Base-by-base conservation (phyloP, 1,140 invertebrate genomes). In the Eubasilissa regina region DNA sequence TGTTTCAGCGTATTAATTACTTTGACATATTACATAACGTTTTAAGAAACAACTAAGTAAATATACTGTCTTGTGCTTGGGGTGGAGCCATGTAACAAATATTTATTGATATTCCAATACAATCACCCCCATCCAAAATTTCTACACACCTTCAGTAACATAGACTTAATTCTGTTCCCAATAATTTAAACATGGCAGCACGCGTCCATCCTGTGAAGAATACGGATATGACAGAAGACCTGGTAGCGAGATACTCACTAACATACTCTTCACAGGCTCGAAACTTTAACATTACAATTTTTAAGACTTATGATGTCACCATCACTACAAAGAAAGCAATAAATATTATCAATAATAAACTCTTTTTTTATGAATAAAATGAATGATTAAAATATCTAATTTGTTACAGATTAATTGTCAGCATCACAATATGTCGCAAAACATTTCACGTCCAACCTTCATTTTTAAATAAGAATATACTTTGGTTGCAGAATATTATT, bases 331-430 rank as follows among this genome's bases (percentile, higher is more conserved):
- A 64, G 25, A 68, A 70, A 70, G 47, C 43, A 51, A 70, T 70
- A 70, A 70, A 70, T 70, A 70, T 51, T 51, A 70, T 70, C 66
- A 25, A 70, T 51, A 70, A 19, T 70, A 25, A 53, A 70, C 66
- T 19, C 66, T 48, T 62, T 21, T 60, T 13, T 62, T 21, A n/a
- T 70, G 51, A 45, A 68, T 68, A 68, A 68, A 25, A 70, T 70
- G 17, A 53, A 53, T 51, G 48, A 35, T 70, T 70, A 70, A 70
- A 70, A 51, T 25, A 70, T 51, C 43, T 13, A 70, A 25, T 70
- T 51, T 53, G 47, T 35, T 45, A 70, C 10, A 21, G 25, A 35
- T 62, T n/a, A 62, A 62, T 25, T 17, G 15, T 70, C 66, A 70
- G 44, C 43, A 21, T 15, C 45, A 70, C 11, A 15, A 47, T 51